Conservation (phyloP, 1,140 invertebrate genomes). For the Hetaerina americana region DNA sequence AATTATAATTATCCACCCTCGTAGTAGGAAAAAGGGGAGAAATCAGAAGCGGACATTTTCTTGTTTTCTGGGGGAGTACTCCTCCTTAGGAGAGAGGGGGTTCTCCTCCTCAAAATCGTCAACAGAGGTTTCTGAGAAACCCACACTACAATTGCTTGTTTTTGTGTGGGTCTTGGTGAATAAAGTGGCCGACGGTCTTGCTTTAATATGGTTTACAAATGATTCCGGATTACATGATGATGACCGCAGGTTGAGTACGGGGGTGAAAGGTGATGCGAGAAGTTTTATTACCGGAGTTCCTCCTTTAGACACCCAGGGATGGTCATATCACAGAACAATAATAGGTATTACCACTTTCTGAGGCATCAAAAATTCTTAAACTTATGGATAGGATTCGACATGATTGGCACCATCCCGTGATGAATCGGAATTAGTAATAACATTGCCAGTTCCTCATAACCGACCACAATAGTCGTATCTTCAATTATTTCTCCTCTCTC, state of each 20-base stretch:
- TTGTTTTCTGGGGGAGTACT: no score
- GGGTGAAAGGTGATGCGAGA: no score
- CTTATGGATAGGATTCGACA: constrained; percentile 13
- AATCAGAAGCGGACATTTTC: no score
- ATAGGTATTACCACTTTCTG: constrained; percentile 66
- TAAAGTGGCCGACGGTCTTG: constrained; percentile 61
- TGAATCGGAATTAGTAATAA: constrained; percentile 17
- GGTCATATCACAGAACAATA: no score
- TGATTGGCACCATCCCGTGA: neutral
- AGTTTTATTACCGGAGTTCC: no score
- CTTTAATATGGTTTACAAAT: constrained; percentile 69
- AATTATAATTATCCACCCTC: no score
- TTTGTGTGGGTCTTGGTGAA: constrained; percentile 60
- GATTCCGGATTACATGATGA: constrained; percentile 63
- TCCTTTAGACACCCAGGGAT: no score
- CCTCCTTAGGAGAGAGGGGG: no score
- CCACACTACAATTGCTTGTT: constrained; percentile 60
- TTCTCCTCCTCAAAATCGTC: no score
- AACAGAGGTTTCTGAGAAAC: constrained; percentile 68
- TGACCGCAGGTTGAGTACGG: no score
- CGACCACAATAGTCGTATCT: neutral
- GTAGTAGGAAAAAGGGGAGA: no score
- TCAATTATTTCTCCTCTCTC: constrained; percentile 2
- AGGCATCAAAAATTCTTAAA: constrained; percentile 70
- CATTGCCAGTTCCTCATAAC: constrained; percentile 2